Percentiles rank a stretch among this genome's conserved stretches.
Conservation (phyloP, 2,888 invertebrate genomes). For the Ceramica pisi region DNA sequence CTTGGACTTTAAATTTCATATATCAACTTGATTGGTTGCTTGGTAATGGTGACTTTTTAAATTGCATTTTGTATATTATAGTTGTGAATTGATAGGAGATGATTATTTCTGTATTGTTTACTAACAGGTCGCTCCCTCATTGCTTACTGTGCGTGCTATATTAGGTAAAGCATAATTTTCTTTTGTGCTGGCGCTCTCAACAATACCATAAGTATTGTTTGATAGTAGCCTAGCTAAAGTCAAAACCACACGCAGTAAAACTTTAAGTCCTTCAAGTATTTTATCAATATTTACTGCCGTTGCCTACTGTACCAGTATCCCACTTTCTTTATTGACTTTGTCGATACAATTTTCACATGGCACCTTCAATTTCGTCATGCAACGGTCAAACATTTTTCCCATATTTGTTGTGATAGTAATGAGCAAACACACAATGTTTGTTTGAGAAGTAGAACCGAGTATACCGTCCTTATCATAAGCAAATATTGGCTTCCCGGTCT, state of each 20-base stretch:
- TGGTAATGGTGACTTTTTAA: slow-evolving; percentile 5
- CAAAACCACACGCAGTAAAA: not conserved
- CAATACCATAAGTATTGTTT: not conserved
- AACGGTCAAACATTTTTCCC: slow-evolving; percentile 50
- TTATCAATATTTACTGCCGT: slow-evolving; percentile 28
- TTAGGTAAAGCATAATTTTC: not conserved
- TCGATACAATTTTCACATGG: slow-evolving; percentile 54
- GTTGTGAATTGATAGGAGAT: not conserved
- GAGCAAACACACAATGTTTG: slow-evolving; percentile 57
- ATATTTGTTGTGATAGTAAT: slow-evolving; percentile 63
- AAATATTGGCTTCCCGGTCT: slow-evolving; percentile 62
- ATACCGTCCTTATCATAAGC: slow-evolving; percentile 62
- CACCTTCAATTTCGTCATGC: slow-evolving; percentile 47
- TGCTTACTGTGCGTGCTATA: slow-evolving; percentile 17
- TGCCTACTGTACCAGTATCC: slow-evolving; percentile 48
- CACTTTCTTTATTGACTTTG: slow-evolving; percentile 53
- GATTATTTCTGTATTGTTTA: slow-evolving; percentile 9
- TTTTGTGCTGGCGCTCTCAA: not conserved
- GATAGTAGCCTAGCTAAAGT: not conserved
- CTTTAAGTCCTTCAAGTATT: slow-evolving; percentile 1
- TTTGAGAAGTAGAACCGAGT: slow-evolving; percentile 47
- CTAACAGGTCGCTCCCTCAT: slow-evolving; percentile 9
- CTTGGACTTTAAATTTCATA: slow-evolving; percentile 20
- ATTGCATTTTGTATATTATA: slow-evolving; percentile 11
- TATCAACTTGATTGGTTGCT: slow-evolving; percentile 17